These are phyloP conservation scores for Philypnodon macrostomus DNA, from an alignment of 2,797 vertebrate species.

Conservation along the genomic window DNA sequence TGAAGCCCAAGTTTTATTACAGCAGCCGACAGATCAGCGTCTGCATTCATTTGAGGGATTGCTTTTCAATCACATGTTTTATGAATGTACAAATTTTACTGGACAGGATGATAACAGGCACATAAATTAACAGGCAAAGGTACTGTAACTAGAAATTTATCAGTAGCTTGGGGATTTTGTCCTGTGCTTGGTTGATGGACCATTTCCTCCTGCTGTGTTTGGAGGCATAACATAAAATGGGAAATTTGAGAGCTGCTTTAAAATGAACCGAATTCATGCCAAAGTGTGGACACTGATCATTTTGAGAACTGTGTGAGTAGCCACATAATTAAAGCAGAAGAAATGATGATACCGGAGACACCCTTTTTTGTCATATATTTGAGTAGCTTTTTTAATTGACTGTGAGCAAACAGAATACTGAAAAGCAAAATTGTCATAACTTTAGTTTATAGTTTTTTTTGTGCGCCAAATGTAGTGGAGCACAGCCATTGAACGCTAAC, in stretches of 20 bases:
- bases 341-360: not conserved
- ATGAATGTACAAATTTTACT: conserved; percentile 92
- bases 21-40: conserved; percentile 91
- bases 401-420: too few species aligned
- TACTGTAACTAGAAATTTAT: conserved; percentile 82
- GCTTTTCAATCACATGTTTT: conserved; percentile 95
- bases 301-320: conserved; percentile 49
- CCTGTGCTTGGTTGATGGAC: conserved; percentile 43
- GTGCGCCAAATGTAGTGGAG: too few species aligned
- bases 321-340: not conserved
- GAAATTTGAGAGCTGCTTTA: conserved; percentile 66
- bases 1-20: conserved; percentile 98
- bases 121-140: conserved; percentile 79
- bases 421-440: too few species aligned
- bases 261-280: conserved; percentile 70
- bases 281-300: conserved; percentile 61
- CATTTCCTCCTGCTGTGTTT: conserved; percentile 65
- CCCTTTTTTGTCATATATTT: not conserved
- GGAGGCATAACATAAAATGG: conserved; percentile 51
- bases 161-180: conserved; percentile 59
- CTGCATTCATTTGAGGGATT: conserved; percentile 96
- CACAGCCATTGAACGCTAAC: conserved; percentile 25
- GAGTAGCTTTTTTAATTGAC: too few species aligned
- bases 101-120: conserved; percentile 85
- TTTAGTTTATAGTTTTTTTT: too few species aligned